phyloP scores from a whole-genome alignment of 1,140 invertebrate genomes.

The Zelostemma sp. region DNA sequence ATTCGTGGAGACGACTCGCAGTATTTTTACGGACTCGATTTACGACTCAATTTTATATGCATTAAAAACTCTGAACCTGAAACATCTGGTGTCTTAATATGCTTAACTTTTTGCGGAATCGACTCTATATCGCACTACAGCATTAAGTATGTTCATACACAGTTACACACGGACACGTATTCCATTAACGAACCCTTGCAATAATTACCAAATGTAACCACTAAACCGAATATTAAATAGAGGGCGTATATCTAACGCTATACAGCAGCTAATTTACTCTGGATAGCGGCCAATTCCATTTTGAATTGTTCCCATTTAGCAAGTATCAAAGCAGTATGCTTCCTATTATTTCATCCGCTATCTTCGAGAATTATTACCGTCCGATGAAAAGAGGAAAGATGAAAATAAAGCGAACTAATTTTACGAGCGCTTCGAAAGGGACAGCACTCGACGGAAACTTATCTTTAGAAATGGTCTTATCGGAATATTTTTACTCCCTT shows the following conservation, averaged over 20 bases:
- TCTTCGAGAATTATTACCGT: no score
- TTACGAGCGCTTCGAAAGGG: no score
- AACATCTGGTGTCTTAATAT: not conserved
- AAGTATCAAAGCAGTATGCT: slow-evolving; percentile 17
- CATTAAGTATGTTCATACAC: slow-evolving; percentile 21
- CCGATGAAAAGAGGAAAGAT: no score
- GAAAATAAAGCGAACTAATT: no score
- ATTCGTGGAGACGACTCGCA: no score
- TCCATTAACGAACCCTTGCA: slow-evolving; percentile 41
- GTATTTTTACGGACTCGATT: no score
- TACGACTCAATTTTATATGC: no score
- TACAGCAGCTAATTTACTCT: slow-evolving; percentile 41
- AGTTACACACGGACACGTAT: not conserved
- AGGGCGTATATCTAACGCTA: slow-evolving; percentile 35
- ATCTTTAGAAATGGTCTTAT: no score
- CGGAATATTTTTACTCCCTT: no score
- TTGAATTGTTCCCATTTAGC: slow-evolving; percentile 30
- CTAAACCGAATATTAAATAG: slow-evolving; percentile 46
- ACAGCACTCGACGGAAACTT: no score
- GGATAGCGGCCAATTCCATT: slow-evolving; percentile 39
- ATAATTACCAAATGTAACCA: slow-evolving; percentile 44
- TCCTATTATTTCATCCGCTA: not conserved
- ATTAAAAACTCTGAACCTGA: no score
- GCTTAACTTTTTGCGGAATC: not conserved
- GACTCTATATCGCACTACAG: not conserved